Conservation (phyloP, 2,113 vertebrate species). For the Rhynchopsitta pachyrhyncha region DNA sequence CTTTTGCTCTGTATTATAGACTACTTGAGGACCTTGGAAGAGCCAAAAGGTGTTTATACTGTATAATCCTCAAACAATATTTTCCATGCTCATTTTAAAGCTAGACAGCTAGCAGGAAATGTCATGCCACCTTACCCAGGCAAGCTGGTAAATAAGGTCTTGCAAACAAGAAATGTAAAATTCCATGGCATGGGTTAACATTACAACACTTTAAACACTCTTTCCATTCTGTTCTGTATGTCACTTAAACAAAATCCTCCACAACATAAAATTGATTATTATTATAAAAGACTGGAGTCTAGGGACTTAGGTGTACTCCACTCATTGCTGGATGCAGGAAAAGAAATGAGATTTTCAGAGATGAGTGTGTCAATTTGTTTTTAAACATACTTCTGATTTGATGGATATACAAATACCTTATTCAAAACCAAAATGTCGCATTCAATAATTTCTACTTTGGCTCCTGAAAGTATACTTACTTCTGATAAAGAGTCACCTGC, state of each 20-base stretch:
- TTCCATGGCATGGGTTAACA: background rate
- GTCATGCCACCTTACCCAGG: background rate
- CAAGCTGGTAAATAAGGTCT: background rate
- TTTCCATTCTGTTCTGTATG: background rate
- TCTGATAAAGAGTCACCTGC: background rate
- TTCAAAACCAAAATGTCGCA: background rate
- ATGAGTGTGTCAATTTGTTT: background rate
- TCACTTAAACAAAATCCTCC: background rate
- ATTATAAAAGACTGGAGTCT: background rate
- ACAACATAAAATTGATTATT: background rate
- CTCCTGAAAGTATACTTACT: background rate
- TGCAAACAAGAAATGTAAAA: background rate
- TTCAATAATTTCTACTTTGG: background rate
- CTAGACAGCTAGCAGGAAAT: background rate
- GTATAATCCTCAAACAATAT: background rate
- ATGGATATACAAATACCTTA: background rate
- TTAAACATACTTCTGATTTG: background rate
- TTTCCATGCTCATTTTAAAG: background rate
- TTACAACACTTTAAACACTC: background rate
- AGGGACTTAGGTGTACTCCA: background rate
- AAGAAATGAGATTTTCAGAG: background rate
- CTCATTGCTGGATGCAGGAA: background rate
- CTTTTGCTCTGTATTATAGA: background rate
- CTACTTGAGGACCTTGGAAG: background rate
- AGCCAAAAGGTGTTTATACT: background rate